Conservation (phyloP, 2,113 vertebrate species). For the Cyanoramphus novaezelandiae region DNA sequence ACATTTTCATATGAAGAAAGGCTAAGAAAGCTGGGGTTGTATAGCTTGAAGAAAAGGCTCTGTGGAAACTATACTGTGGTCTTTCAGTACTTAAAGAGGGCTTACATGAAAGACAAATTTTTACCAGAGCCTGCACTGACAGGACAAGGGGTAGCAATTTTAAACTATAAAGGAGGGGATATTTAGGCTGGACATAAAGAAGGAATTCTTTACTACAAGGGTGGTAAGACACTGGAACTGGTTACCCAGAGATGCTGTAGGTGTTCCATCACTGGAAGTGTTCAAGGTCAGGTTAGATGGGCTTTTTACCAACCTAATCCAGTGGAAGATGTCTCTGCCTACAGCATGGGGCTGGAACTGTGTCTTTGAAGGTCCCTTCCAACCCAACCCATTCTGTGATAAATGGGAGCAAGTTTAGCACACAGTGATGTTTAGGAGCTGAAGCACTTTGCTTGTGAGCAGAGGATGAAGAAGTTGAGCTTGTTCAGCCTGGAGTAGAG, state of each 20-base stretch:
- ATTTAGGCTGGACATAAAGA: background rate
- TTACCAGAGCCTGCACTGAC: background rate
- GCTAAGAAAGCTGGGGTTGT: background rate
- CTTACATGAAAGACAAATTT: background rate
- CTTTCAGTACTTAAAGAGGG: background rate
- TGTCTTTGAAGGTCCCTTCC: background rate
- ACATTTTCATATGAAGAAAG: background rate
- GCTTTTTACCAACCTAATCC: background rate
- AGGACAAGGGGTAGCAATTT: background rate
- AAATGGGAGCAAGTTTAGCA: background rate
- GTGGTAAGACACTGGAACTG: background rate
- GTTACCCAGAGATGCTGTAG: background rate
- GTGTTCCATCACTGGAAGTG: too few species aligned
- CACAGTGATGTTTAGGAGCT: background rate
- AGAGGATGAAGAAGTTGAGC: background rate
- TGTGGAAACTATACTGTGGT: background rate
- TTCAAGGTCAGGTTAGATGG: background rate
- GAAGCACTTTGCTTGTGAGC: background rate
- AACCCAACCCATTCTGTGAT: background rate
- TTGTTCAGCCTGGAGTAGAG: background rate
- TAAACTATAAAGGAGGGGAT: background rate
- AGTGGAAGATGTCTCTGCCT: background rate
- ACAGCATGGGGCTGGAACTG: background rate
- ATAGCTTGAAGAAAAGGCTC: background rate
- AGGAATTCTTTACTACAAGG: background rate